These are phyloP conservation scores for Hartigia nigra DNA, from an alignment of 2,888 invertebrate genomes.

Conservation along the genomic window DNA sequence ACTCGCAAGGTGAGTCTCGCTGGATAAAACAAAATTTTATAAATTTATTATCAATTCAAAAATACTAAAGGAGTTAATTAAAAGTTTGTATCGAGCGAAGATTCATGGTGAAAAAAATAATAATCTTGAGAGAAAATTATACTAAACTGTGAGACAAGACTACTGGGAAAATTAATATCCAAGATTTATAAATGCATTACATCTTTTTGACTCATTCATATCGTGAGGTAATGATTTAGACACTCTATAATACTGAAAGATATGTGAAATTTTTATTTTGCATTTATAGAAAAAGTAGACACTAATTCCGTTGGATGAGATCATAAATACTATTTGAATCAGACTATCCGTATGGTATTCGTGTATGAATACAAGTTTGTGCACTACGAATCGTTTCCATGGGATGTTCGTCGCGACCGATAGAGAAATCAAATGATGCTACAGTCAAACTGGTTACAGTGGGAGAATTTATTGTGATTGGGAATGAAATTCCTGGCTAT, in stretches of 20 bases:
- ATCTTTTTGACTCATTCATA: background rate
- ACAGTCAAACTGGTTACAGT: background rate
- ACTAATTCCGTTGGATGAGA: no score
- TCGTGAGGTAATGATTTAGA: background rate
- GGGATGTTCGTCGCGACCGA: background rate
- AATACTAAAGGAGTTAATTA: background rate
- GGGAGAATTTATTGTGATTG: background rate
- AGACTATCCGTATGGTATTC: no score
- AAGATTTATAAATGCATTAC: background rate
- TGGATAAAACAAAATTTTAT: background rate
- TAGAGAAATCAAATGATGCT: background rate
- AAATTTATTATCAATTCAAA: background rate
- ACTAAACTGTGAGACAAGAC: background rate
- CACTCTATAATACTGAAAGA: background rate
- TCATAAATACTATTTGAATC: no score
- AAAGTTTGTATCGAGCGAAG: background rate
- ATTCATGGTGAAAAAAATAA: background rate
- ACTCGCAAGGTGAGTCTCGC: background rate
- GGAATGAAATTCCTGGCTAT: background rate
- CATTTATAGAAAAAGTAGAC: no score
- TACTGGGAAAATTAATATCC: background rate
- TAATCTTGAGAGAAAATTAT: background rate
- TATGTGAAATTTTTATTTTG: no score
- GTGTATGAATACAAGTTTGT: background rate
- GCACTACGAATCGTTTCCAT: background rate